A percentile compares a stretch with the other conserved stretches of the same genome.
Evolutionary conservation across 2,888 invertebrate genomes (phyloP).

Genomic region (Ennomos fuscantarius): DNA sequence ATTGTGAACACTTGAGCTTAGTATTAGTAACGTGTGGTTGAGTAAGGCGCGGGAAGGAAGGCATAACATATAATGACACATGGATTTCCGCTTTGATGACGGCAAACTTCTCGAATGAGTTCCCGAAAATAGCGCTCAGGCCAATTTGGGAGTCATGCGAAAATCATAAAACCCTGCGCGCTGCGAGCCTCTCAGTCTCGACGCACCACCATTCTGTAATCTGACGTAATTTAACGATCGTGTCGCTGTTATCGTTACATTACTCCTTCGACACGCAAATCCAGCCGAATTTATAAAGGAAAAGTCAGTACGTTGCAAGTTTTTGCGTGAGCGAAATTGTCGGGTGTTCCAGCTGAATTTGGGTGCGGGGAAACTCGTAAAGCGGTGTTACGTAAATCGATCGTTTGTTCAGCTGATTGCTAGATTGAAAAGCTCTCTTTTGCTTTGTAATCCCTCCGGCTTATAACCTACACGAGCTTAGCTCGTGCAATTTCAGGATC

Average conservation of each 20-base stretch:
- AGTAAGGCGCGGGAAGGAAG: constrained; percentile 27
- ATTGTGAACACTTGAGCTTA: constrained; percentile 29
- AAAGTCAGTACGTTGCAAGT: constrained; percentile 67
- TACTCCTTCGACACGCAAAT: constrained; percentile 73
- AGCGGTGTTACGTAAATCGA: constrained; percentile 70
- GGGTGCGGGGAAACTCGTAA: constrained; percentile 61
- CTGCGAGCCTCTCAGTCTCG: constrained; percentile 52
- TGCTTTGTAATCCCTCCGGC: constrained; percentile 62
- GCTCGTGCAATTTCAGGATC: constrained; percentile 38
- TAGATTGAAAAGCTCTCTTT: constrained; percentile 69
- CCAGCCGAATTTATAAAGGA: constrained; percentile 60
- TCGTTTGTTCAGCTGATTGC: constrained; percentile 76
- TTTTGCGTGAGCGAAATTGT: constrained; percentile 62
- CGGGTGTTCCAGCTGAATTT: constrained; percentile 55
- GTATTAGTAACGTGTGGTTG: constrained; percentile 1
- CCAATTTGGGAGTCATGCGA: constrained; percentile 72
- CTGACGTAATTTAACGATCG: constrained; percentile 71
- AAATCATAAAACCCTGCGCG: constrained; percentile 73
- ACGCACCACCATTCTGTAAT: constrained; percentile 62
- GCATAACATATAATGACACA: constrained; percentile 55
- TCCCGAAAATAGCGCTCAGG: constrained; percentile 65
- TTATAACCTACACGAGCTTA: constrained; percentile 46
- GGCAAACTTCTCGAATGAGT: constrained; percentile 73
- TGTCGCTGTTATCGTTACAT: constrained; percentile 72
- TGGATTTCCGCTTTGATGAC: constrained; percentile 68